Percentiles rank a stretch among this genome's conserved stretches.
phyloP scores from a whole-genome alignment of 2,888 invertebrate genomes.

The Plemyria rubiginata region DNA sequence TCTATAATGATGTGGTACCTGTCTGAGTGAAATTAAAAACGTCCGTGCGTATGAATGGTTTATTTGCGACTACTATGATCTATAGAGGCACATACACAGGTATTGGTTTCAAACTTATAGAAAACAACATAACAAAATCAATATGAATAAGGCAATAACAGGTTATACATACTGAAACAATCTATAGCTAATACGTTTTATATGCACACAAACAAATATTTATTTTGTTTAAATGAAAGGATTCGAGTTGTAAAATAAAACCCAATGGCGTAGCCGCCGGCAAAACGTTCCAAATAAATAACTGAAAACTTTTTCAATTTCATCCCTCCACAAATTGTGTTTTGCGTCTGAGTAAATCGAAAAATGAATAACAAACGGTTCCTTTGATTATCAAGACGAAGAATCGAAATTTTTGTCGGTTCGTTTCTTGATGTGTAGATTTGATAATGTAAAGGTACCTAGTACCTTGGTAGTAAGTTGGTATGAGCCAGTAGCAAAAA shows the following conservation, averaged over 20 bases:
- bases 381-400: constrained; percentile 68
- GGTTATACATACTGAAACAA: constrained; percentile 12
- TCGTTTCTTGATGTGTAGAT: constrained; percentile 6
- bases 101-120: too few relatives aligned
- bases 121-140: too few relatives aligned
- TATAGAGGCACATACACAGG: too few relatives aligned
- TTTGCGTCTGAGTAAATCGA: constrained; percentile 80
- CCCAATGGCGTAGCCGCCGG: constrained; percentile 67
- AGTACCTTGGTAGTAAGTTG: too few relatives aligned
- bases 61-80: too few relatives aligned
- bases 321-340: constrained; percentile 80
- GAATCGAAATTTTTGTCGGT: constrained; percentile 24
- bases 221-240: constrained; percentile 47
- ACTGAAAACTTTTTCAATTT: constrained; percentile 83
- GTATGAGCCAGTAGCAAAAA: too few relatives aligned
- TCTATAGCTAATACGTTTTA: constrained; percentile 24
- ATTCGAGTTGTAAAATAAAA: constrained; percentile 71
- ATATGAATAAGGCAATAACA: neutral
- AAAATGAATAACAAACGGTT: constrained; percentile 79
- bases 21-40: too few relatives aligned
- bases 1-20: too few relatives aligned
- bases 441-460: neutral
- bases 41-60: too few relatives aligned
- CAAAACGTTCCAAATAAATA: constrained; percentile 79
- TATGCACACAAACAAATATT: constrained; percentile 40